Base-by-base conservation (phyloP, 2,888 invertebrate species). In the Podabrus alpinus region DNA sequence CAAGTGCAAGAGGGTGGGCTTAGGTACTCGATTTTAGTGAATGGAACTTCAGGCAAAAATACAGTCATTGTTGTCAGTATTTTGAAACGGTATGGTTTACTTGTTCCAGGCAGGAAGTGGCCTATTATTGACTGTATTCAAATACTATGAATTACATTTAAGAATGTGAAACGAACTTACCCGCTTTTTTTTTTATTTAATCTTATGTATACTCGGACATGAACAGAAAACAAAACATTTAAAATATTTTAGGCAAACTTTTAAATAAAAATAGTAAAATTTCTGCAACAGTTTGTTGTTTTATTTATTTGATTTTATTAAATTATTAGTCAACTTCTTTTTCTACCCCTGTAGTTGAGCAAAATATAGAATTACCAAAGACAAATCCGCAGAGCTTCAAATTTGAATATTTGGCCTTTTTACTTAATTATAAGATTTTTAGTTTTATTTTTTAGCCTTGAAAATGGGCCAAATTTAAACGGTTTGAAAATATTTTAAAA, bases 91-190 rank as follows among this genome's bases (percentile, higher is more conserved):
- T 71, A 72, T 71, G 69, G 76, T 73, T 78, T 68, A 67, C 72
- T 74, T 73, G 74, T 69, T 68, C 64, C 62, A 62, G 79, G 75
- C 80, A 80, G 80, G 80, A 80, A 80, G 79, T 80, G 79, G 80
- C 78, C 77, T 79, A 80, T 80, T 80, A 80, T 80, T 80, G 77
- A 78, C 78, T 80, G 67, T 75, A 77, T 77, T 80, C 78, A 78
- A 79, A 78, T 79, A 75, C 78, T 78, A 69, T 71, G 67, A 74
- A 68, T 77, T 72, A 71, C 69, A 59, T 76, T 67, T 29, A 62
- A 73, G 69, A 77, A 77, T 72, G 64, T 64, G 66, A 24, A 25
- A 72, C 64, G 69, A 68, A 75, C 75, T 64, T 69, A 7, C 45
- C 45, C 45, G n/a, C n/a, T 45, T 45, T 45, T 9, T 45, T 9